A percentile compares a stretch with the other conserved stretches of the same genome.
These are phyloP conservation scores for Laticauda laticaudata DNA, from an alignment of 2,113 vertebrate species.

Conservation along the genomic window DNA sequence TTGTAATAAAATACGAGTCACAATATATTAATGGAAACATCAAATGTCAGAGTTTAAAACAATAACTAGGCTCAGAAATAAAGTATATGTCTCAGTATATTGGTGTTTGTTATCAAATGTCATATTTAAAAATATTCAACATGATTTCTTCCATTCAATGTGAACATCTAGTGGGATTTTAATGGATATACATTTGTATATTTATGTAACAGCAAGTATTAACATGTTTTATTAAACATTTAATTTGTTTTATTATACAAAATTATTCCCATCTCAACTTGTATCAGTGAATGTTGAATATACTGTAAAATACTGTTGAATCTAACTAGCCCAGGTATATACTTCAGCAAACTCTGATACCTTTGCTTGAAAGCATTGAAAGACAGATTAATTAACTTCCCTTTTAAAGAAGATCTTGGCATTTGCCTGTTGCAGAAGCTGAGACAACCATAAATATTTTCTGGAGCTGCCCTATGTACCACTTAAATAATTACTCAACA, in stretches of 20 bases:
- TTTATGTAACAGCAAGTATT: background rate
- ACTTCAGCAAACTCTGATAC: background rate
- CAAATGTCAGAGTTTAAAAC: background rate
- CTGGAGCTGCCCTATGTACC: background rate
- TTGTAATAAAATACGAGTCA: background rate
- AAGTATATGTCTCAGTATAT: background rate
- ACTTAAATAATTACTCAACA: background rate
- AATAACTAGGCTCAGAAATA: background rate
- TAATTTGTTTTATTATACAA: too few species aligned
- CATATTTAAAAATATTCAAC: background rate
- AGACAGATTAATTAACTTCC: background rate
- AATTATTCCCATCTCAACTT: background rate
- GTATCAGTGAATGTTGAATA: background rate
- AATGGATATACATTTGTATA: background rate
- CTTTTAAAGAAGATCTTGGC: background rate
- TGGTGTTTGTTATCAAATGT: background rate
- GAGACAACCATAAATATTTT: background rate
- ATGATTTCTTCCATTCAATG: background rate
- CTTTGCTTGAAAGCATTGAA: background rate
- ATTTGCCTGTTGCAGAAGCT: background rate
- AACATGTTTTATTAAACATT: background rate
- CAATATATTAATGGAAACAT: slow-evolving; percentile 2
- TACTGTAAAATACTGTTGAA: background rate
- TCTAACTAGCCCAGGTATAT: background rate
- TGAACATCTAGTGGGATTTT: background rate